Evolutionary conservation across 2,797 vertebrate species (phyloP).

Genomic region (Molossus alvarezi): DNA sequence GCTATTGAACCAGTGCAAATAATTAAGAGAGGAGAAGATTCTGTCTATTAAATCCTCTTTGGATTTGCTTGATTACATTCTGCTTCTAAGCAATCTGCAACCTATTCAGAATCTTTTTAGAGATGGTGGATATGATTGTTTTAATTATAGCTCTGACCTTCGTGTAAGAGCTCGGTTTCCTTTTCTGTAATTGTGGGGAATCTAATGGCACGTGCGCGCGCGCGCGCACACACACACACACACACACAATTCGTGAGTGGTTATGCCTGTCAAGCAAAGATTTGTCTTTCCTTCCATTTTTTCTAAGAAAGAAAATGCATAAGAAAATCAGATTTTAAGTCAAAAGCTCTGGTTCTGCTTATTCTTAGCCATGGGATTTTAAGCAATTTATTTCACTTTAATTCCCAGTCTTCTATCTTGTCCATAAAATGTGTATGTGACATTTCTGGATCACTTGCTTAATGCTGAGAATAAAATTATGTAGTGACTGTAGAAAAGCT

Average conservation of each 20-base stretch:
- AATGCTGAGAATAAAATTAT: conserved; percentile 9
- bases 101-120: conserved; percentile 79
- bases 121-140: conserved; percentile 77
- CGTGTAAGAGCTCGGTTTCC: conserved; percentile 62
- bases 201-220: background rate
- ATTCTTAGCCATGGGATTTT: background rate
- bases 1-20: conserved; percentile 3
- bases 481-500: background rate
- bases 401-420: background rate
- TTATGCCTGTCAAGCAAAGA: background rate
- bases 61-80: conserved; percentile 81
- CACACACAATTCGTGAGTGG: background rate
- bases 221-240: background rate
- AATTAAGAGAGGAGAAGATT: conserved; percentile 73
- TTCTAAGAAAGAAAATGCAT: background rate
- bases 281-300: background rate
- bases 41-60: conserved; percentile 68
- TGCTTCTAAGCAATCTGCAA: conserved; percentile 78
- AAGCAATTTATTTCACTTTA: conserved; percentile 21
- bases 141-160: conserved; percentile 77
- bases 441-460: background rate
- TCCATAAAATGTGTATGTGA: background rate
- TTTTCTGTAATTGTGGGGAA: conserved; percentile 55
- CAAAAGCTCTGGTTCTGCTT: background rate
- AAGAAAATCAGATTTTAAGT: background rate